Evolutionary conservation across 37 sponge, comb jelly and placozoan genomes (phyloP).

Genomic region (Oopsacas minuta): DNA sequence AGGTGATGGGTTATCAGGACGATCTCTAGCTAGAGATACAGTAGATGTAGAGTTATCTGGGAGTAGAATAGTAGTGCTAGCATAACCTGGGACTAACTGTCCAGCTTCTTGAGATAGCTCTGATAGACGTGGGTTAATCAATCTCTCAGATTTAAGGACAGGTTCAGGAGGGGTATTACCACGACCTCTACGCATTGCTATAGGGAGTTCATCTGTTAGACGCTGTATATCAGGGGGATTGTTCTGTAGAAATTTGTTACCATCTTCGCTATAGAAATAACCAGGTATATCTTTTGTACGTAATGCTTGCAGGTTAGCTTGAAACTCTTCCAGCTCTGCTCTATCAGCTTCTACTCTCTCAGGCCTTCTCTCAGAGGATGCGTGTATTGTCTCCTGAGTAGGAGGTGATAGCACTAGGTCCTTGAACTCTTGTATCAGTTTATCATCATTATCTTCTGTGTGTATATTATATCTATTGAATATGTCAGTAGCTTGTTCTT

Average conservation of each 20-base stretch:
- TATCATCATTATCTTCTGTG: background rate
- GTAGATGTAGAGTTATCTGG: background rate
- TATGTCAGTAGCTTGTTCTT: background rate
- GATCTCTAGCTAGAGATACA: background rate
- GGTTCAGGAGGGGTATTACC: background rate
- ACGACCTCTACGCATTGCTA: background rate
- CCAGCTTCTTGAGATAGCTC: background rate
- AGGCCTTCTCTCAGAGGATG: background rate
- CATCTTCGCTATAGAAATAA: background rate
- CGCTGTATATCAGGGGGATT: background rate
- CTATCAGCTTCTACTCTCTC: background rate
- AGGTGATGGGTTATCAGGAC: background rate
- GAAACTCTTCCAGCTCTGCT: background rate
- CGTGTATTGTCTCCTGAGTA: background rate
- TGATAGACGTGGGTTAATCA: background rate
- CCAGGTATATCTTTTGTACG: background rate
- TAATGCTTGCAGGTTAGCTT: background rate
- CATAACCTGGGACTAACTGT: background rate
- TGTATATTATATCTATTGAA: background rate
- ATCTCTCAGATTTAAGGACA: background rate
- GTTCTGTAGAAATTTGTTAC: background rate
- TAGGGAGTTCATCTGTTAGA: background rate
- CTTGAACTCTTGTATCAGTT: background rate
- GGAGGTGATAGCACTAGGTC: background rate
- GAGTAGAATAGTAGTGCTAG: background rate